Base-by-base conservation (phyloP, 2,113 vertebrate genomes). In the Rhagologus leucostigma region DNA sequence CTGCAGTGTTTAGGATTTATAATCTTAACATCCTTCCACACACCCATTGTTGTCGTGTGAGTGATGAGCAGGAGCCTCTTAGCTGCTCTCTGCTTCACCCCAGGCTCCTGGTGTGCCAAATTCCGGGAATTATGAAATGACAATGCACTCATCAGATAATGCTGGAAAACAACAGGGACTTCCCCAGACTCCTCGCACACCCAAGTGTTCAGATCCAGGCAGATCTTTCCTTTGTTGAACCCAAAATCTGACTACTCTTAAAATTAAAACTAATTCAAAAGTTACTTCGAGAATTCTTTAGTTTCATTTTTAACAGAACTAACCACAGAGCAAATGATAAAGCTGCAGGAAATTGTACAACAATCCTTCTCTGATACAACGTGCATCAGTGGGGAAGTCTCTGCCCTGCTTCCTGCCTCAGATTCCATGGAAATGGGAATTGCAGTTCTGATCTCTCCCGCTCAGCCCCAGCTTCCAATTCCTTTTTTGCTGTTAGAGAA, bases 81-180 rank as follows among this genome's bases (percentile, higher is more conserved):
- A 68, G 84, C 86, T 83, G 93, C 92, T 95, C 94, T 23, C 77
- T 80, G 87, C 85, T 91, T 96, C 91, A 93, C 94, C 96, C 77
- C 95, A 81, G 90, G 89, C 82, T 42, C 3, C 19, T 0, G 2
- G 65, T 27, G 89, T 44, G 95, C 87, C 96, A 76, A 52, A 91
- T 96, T 97, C 94, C 95, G 93, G 96, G 94, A 95, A 95, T 96
- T 96, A 95, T 94, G 89, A 94, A 67, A 76, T n/a, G 68, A 96
- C 96, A 96, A 97, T 90, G 65, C 59, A 5, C 67, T 87, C 64
- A 65, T 90, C 93, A 88, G 95, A 97, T 79, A 94, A n/a, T 20
- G 60, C 44, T 13, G 56, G 24, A 50, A 55, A 89, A 81, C 75
- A 95, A 84, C 69, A 32, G n/a, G 39, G 46, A 85, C 91, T 63